A percentile compares a stretch with the other conserved stretches of the same genome.
phyloP scores from a whole-genome alignment of 30 jellyfish, hydroid and myxozoan species.

The Turritopsis dohrnii region DNA sequence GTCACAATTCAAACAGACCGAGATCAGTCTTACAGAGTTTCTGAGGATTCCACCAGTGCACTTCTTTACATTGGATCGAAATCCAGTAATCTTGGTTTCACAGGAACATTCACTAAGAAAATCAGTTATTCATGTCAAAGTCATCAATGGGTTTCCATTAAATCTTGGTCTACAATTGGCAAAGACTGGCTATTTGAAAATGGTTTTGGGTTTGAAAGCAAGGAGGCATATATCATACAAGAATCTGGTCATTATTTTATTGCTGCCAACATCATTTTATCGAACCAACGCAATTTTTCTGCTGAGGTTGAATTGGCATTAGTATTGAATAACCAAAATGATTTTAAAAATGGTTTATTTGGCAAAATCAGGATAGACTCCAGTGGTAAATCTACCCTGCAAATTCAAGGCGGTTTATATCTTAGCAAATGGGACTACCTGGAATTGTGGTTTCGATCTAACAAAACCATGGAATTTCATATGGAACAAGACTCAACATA shows the following conservation, averaged over 20 bases:
- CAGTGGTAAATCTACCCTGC: slow-evolving; percentile 32
- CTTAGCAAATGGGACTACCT: slow-evolving; percentile 58
- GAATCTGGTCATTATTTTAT: slow-evolving; percentile 62
- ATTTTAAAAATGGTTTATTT: slow-evolving; percentile 40
- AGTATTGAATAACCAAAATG: slow-evolving; percentile 26
- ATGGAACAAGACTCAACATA: slow-evolving; percentile 67
- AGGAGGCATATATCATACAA: slow-evolving; percentile 46
- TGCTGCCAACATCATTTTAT: slow-evolving; percentile 49
- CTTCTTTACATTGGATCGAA: slow-evolving; percentile 47
- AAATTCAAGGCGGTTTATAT: slow-evolving; percentile 50
- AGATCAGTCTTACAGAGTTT: slow-evolving; percentile 44
- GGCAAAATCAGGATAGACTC: slow-evolving; percentile 16
- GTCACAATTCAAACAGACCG: slow-evolving; percentile 59
- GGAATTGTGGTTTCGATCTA: slow-evolving; percentile 32
- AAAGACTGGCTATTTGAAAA: slow-evolving; percentile 72
- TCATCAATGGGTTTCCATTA: slow-evolving; percentile 18
- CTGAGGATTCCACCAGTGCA: slow-evolving; percentile 54
- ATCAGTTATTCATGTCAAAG: slow-evolving; percentile 12
- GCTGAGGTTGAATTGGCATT: slow-evolving; percentile 46
- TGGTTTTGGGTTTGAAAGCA: slow-evolving; percentile 49
- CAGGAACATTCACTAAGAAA: slow-evolving; percentile 48
- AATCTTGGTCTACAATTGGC: slow-evolving; percentile 72
- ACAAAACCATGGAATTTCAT: slow-evolving; percentile 18
- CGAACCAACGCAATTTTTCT: slow-evolving; percentile 30
- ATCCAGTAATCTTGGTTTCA: slow-evolving; percentile 49